Conservation (phyloP, 2,888 invertebrate species). For the Drosophila leonis region DNA sequence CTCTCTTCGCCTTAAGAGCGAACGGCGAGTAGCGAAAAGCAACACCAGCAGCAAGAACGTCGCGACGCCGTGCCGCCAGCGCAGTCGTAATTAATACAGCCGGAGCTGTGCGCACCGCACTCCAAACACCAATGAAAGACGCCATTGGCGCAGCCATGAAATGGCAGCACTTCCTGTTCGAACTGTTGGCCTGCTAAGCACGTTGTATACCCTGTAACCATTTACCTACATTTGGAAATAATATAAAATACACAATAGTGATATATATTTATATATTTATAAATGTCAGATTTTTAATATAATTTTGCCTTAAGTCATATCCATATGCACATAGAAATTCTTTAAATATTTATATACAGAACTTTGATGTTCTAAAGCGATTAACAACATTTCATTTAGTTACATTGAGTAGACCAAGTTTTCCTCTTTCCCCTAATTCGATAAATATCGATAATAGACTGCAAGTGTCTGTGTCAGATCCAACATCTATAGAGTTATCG, state of each 20-base stretch:
- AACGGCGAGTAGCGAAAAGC: neutral
- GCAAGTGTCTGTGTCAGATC: too few species aligned
- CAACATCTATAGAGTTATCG: too few species aligned
- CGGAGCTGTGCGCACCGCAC: slow-evolving; percentile 27
- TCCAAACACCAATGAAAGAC: neutral
- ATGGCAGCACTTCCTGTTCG: slow-evolving; percentile 2
- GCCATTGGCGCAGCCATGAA: slow-evolving; percentile 2
- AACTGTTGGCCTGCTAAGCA: neutral
- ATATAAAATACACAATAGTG: neutral
- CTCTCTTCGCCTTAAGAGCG: slow-evolving; percentile 27
- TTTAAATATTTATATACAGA: too few species aligned
- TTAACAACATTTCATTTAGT: too few species aligned
- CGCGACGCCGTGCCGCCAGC: neutral
- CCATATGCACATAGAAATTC: too few species aligned
- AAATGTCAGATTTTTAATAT: too few species aligned
- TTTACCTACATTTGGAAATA: too few species aligned
- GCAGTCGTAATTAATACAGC: neutral
- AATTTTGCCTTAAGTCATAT: too few species aligned
- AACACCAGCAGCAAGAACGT: neutral
- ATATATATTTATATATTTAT: neutral
- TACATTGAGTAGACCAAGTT: too few species aligned
- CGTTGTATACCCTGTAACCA: neutral
- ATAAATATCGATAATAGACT: too few species aligned
- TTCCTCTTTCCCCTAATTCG: too few species aligned
- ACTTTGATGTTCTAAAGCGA: too few species aligned